Evolutionary conservation across 2,797 vertebrate genomes (phyloP).

Genomic region (Salarias fasciatus): DNA sequence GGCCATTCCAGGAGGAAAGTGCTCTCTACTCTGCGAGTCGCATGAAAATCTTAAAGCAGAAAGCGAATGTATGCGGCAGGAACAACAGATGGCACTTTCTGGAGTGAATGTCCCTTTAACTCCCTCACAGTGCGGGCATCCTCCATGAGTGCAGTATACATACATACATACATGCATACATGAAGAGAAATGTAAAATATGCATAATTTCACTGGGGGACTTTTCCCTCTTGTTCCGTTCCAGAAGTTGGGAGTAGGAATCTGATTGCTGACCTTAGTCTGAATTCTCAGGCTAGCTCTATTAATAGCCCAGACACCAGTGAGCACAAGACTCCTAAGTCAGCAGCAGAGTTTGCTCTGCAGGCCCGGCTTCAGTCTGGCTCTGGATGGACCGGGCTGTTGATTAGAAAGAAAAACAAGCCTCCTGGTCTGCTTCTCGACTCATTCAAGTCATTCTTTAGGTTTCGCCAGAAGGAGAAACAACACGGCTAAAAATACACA

Average conservation of each 20-base stretch:
- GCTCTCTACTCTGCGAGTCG: conserved; percentile 31
- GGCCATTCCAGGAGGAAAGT: conserved; percentile 10
- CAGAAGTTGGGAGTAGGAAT: conserved; percentile 72
- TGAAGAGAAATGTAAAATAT: conserved; percentile 71
- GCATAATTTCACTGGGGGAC: conserved; percentile 49
- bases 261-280: conserved; percentile 80
- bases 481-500: conserved; percentile 14
- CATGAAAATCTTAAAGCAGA: conserved; percentile 21
- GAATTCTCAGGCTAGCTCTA: conserved; percentile 84
- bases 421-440: conserved; percentile 1
- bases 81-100: conserved; percentile 11
- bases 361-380: conserved; percentile 47
- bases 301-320: conserved; percentile 79
- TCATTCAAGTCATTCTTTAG: conserved; percentile 26
- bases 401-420: conserved; percentile 68
- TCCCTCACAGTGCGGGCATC: conserved; percentile 10
- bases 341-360: conserved; percentile 61
- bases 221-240: conserved; percentile 57
- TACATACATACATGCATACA: conserved; percentile 46
- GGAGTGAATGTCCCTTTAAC: conserved; percentile 7
- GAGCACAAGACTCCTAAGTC: conserved; percentile 72
- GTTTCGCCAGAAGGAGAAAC: conserved; percentile 13
- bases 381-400: conserved; percentile 48
- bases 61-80: conserved; percentile 23
- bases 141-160: conserved; percentile 21